These are phyloP conservation scores for Lithosia quadra DNA, from an alignment of 2,888 invertebrate species.

Conservation along the genomic window DNA sequence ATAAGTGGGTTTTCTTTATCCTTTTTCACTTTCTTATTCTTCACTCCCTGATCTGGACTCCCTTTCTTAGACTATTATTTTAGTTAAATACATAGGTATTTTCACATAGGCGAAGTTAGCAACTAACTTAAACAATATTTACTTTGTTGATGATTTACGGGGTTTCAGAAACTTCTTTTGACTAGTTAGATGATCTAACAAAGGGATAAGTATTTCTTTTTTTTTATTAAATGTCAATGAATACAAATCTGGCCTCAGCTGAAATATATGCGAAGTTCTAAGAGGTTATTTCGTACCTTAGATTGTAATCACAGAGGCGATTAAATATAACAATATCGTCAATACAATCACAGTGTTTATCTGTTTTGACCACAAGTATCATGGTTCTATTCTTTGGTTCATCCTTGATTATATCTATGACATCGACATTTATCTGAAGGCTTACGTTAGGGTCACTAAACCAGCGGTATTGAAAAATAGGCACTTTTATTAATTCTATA, in stretches of 20 bases:
- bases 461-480: background rate
- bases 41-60: too few relatives aligned
- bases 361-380: conserved; percentile 71
- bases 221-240: conserved; percentile 17
- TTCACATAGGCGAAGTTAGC: too few relatives aligned
- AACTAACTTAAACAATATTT: too few relatives aligned
- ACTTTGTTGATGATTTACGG: too few relatives aligned
- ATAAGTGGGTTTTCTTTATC: background rate
- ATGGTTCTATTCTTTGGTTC: conserved; percentile 53
- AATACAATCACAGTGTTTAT: conserved; percentile 60
- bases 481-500: background rate
- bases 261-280: conserved; percentile 30
- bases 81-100: background rate
- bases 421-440: conserved; percentile 53
- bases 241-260: conserved; percentile 34
- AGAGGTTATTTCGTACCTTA: conserved; percentile 40
- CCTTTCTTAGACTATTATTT: too few relatives aligned
- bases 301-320: conserved; percentile 52
- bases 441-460: conserved; percentile 36
- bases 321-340: conserved; percentile 55
- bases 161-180: too few relatives aligned
- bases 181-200: background rate
- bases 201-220: too few relatives aligned
- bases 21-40: background rate
- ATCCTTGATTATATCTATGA: conserved; percentile 62